Evolutionary conservation across 2,113 vertebrate species (phyloP).

Genomic region (Andinoacara biseriatus): DNA sequence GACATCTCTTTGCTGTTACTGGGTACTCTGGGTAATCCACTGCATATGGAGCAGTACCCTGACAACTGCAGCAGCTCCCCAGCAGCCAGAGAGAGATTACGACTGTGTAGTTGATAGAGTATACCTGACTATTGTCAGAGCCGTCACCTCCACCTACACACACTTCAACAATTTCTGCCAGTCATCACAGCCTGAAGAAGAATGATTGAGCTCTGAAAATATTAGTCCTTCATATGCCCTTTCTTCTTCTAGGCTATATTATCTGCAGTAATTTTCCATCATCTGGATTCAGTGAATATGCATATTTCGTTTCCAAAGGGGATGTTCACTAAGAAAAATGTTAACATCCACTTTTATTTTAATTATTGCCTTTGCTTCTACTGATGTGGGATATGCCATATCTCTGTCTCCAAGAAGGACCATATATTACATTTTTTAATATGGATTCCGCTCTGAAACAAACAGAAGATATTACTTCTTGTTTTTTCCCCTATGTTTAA

Average conservation of each 20-base stretch:
- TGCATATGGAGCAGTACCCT: constrained; percentile 55
- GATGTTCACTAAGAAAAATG: constrained; percentile 7
- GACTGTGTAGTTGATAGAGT: constrained; percentile 57
- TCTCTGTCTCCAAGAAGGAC: constrained; percentile 35
- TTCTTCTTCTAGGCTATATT: constrained; percentile 6
- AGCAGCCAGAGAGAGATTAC: constrained; percentile 67
- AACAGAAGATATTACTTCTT: constrained; percentile 74
- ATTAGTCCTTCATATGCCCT: constrained; percentile 33
- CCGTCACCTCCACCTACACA: constrained; percentile 57
- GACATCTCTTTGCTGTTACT: constrained; percentile 69
- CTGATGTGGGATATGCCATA: constrained; percentile 32
- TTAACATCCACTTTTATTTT: constrained; percentile 29
- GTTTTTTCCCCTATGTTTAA: constrained; percentile 65
- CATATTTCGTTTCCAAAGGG: not conserved
- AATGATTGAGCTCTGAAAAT: constrained; percentile 54
- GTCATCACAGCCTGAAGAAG: constrained; percentile 46
- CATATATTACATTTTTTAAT: constrained; percentile 74
- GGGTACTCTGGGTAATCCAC: constrained; percentile 66
- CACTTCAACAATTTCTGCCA: constrained; percentile 51
- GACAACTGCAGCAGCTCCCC: constrained; percentile 64
- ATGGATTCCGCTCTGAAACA: constrained; percentile 63
- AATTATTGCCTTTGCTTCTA: constrained; percentile 39
- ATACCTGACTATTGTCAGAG: constrained; percentile 61
- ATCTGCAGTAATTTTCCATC: constrained; percentile 1
- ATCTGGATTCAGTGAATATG: constrained; percentile 17